These are phyloP conservation scores for Caiman crocodilus DNA, from an alignment of 2,797 vertebrate genomes.

Conservation along the genomic window DNA sequence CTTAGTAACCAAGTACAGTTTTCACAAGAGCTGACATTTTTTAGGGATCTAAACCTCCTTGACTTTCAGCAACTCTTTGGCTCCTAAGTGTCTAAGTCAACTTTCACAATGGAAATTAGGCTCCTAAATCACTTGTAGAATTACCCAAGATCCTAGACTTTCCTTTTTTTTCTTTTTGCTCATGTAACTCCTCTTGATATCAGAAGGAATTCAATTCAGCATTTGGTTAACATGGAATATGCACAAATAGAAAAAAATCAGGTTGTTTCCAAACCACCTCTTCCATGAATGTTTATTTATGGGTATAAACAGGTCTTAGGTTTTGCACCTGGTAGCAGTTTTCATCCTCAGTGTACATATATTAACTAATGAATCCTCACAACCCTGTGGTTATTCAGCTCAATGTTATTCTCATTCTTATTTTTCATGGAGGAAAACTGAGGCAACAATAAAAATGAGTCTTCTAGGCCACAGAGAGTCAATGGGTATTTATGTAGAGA, in stretches of 20 bases:
- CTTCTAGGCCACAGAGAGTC: background rate
- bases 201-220: background rate
- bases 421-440: background rate
- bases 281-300: background rate
- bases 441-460: background rate
- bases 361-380: background rate
- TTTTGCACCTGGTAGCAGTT: background rate
- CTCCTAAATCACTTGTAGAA: background rate
- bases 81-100: background rate
- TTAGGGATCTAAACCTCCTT: too few relatives aligned
- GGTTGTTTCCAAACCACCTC: background rate
- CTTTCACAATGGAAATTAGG: background rate
- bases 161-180: conserved; percentile 22
- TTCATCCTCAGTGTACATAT: background rate
- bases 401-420: background rate
- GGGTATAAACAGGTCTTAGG: background rate
- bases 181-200: background rate
- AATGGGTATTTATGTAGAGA: too few relatives aligned
- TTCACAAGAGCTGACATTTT: background rate
- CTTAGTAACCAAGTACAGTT: background rate
- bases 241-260: conserved; percentile 22
- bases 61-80: background rate
- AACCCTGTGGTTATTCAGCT: background rate
- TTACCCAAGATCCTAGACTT: background rate
- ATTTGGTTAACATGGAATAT: background rate